Evolutionary conservation across 92 coral and sea anemone genomes (phyloP), one percentile per base, ranked within the genome.

Genomic region (Blastomussa wellsi): DNA sequence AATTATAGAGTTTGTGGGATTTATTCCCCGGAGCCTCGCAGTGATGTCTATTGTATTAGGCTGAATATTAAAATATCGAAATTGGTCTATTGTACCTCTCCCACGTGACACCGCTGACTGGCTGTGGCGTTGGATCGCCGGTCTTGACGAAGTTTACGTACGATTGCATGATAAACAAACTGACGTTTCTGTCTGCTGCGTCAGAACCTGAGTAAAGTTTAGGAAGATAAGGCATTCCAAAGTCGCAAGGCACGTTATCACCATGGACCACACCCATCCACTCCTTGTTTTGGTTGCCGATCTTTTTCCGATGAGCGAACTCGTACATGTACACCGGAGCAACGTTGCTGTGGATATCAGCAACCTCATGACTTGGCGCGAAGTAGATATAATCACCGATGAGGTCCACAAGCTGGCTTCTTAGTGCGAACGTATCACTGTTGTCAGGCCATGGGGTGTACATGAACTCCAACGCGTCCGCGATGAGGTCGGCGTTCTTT

Each of bases 71-170:
- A n/a, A n/a, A n/a, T n/a, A n/a, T n/a, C n/a, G n/a, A n/a, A n/a
- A n/a, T n/a, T n/a, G n/a, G n/a, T n/a, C n/a, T n/a, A n/a, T 86
- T 80, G 86, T 74, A 93, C 55, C 57, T 67, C 42, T 47, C 78
- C 93, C 93, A 93, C 10, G 69, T 68, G 13, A 85, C 51, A 28
- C 90, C 92, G 42, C 60, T 81, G 69, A 90, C 90, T 4, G 87
- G 72, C 24, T 57, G 66, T 15, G 91, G 88, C 38, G 91, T 88
- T 11, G 88, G 83, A 20, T 77, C 64, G 15, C 91, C 91, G 75
- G 28, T 28, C 44, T 83, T 82, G 72, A 84, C 91, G 28, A 88
- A 88, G 83, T 88, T 88, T 19, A 88, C 67, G 24, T 68, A 88
- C 26, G 62, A 28, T 24, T 70, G 42, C 49, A 88, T 76, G 6